phyloP scores from a whole-genome alignment of 2,113 vertebrate genomes.

The Fulica atra region DNA sequence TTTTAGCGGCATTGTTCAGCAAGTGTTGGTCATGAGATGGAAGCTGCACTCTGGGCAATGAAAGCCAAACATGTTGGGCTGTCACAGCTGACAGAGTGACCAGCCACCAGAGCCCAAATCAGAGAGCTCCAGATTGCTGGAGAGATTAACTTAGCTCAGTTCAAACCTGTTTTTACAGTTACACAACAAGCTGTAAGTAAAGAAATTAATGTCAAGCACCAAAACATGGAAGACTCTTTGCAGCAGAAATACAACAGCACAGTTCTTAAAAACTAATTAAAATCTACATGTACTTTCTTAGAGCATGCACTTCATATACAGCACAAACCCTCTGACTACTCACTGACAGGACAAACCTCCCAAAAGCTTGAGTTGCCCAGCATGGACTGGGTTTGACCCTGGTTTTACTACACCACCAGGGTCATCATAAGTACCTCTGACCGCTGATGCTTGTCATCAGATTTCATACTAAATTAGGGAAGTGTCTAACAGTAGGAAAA shows the following conservation, averaged over 20 bases:
- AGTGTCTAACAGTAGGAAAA: background rate
- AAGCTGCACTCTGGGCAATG: background rate
- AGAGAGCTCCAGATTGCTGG: background rate
- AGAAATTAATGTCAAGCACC: background rate
- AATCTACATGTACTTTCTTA: background rate
- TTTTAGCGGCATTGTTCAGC: conserved; percentile 40
- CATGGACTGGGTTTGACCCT: background rate
- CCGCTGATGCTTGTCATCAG: background rate
- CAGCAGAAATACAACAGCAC: background rate
- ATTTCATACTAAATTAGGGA: background rate
- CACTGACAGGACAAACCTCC: background rate
- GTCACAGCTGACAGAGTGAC: background rate
- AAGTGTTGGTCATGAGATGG: background rate
- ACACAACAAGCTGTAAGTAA: background rate
- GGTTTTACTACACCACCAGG: background rate
- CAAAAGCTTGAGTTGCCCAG: background rate
- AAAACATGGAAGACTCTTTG: background rate
- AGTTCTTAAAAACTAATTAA: background rate
- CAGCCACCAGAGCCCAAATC: background rate
- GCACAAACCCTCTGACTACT: background rate
- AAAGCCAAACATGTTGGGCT: background rate
- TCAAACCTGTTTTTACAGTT: conserved; percentile 6
- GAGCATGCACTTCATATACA: accelerated
- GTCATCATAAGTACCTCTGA: background rate
- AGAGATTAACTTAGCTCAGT: background rate